Conservation (phyloP, 2,113 vertebrate species). For the Macaca nemestrina region DNA sequence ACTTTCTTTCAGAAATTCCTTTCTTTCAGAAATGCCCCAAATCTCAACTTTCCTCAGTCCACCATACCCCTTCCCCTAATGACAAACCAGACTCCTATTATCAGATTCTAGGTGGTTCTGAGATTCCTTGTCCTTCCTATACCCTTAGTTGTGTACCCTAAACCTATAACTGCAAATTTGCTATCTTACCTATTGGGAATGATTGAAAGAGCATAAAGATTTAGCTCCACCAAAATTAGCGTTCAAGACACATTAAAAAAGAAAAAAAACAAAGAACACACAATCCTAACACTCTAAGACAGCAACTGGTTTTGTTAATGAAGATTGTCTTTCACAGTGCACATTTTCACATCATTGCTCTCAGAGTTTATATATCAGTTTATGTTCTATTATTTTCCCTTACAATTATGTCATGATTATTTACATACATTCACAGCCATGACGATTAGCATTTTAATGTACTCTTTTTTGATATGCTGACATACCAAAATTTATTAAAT, state of each 20-base stretch:
- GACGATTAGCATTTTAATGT: background rate
- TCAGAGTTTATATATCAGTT: background rate
- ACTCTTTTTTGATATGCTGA: background rate
- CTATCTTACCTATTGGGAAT: background rate
- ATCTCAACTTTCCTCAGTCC: background rate
- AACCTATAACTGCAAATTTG: background rate
- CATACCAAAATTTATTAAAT: background rate
- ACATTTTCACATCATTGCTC: background rate
- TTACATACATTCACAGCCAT: background rate
- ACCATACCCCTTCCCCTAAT: background rate
- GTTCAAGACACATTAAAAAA: background rate
- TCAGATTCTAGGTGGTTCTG: background rate
- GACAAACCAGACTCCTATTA: background rate
- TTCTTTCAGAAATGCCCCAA: background rate
- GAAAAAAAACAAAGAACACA: background rate
- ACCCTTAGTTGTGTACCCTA: background rate
- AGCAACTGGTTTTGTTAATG: background rate
- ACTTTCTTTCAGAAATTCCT: background rate
- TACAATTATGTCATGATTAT: slow-evolving; percentile 8
- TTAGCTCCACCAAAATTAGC: background rate
- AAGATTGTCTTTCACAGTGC: background rate
- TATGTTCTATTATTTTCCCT: background rate
- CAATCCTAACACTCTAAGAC: background rate
- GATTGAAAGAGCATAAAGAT: background rate
- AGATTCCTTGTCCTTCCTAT: background rate